Conservation (phyloP, 2,797 vertebrate species). For the Muraenolepis orangiensis region DNA sequence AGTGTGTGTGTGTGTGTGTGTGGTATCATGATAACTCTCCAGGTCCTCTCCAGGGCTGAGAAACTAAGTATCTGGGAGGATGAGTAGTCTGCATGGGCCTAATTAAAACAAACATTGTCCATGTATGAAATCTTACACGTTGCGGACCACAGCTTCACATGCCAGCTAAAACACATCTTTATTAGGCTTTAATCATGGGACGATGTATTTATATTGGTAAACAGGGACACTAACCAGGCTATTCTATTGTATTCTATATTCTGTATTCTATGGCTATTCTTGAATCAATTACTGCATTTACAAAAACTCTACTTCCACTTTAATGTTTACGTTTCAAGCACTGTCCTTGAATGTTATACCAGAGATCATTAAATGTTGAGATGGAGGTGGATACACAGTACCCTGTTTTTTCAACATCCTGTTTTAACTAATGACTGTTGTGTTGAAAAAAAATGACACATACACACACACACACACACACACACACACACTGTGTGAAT, state of each 20-base stretch:
- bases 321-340: background rate
- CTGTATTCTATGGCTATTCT: too few species aligned
- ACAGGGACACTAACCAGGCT: background rate
- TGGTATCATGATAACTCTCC: too few species aligned
- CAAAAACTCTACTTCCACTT: background rate
- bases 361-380: background rate
- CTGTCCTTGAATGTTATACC: background rate
- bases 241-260: too few species aligned
- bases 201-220: background rate
- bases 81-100: constrained; percentile 50
- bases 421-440: background rate
- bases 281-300: background rate
- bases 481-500: too few species aligned
- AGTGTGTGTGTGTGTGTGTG: too few species aligned
- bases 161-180: background rate
- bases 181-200: background rate
- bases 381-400: background rate
- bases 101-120: constrained; percentile 49
- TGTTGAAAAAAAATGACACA: too few species aligned
- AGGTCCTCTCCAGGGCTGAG: too few species aligned
- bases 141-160: background rate
- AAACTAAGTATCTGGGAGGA: too few species aligned
- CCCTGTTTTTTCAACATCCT: background rate
- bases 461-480: too few species aligned
- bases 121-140: background rate